phyloP scores from a whole-genome alignment of 2,113 vertebrate genomes.

The Spea multiplicata region DNA sequence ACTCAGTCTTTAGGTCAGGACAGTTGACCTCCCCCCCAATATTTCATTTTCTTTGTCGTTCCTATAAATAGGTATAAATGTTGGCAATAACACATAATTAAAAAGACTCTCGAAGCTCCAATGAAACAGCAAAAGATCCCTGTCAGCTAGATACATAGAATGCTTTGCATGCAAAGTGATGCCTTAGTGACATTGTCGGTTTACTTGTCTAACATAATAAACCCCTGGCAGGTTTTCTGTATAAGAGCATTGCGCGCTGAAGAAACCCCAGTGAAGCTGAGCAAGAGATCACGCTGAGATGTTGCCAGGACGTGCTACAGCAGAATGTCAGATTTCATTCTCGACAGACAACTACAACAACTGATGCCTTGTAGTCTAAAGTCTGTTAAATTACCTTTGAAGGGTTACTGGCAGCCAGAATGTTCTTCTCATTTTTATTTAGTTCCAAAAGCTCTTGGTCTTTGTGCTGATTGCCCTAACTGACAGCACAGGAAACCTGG shows the following conservation, averaged over 20 bases:
- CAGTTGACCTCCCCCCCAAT: too few species aligned
- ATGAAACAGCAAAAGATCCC: not conserved
- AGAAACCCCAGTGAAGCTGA: constrained; percentile 46
- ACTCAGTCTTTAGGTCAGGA: too few species aligned
- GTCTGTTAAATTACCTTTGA: constrained; percentile 70
- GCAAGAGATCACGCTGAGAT: constrained; percentile 53
- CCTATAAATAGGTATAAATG: not conserved
- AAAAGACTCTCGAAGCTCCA: not conserved
- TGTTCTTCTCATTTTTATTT: constrained; percentile 71
- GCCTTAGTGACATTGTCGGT: constrained; percentile 2
- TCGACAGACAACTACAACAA: constrained; percentile 63
- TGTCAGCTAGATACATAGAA: not conserved
- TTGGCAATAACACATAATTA: not conserved
- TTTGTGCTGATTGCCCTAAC: constrained; percentile 67
- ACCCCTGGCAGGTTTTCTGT: constrained; percentile 28
- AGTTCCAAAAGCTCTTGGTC: constrained; percentile 69
- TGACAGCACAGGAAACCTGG: constrained; percentile 72
- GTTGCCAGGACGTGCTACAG: constrained; percentile 60
- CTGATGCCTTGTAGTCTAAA: constrained; percentile 67
- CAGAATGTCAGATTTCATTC: constrained; percentile 69
- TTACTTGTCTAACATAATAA: constrained; percentile 45
- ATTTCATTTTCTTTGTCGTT: not conserved
- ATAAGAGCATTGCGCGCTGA: constrained; percentile 47
- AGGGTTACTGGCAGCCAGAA: constrained; percentile 69
- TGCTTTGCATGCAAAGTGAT: constrained; percentile 17